Conservation (phyloP, 2,888 invertebrate species). For the Cosmopolites sordidus region DNA sequence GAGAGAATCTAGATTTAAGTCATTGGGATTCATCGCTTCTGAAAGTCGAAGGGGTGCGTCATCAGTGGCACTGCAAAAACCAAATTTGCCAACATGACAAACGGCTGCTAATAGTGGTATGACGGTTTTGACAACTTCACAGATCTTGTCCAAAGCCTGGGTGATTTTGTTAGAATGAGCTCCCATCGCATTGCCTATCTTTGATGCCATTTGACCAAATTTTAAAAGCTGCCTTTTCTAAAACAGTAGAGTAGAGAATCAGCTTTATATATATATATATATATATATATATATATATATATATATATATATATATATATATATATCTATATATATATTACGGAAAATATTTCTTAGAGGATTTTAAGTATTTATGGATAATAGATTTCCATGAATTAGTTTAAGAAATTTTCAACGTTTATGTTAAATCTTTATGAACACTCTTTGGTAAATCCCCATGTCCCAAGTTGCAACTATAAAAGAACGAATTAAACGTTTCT, state of each 20-base stretch:
- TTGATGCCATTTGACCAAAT: conserved; percentile 42
- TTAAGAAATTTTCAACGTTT: too few species aligned
- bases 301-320: too few species aligned
- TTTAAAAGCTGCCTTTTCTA: conserved; percentile 40
- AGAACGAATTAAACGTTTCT: too few species aligned
- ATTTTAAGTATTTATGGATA: too few species aligned
- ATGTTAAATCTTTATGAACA: too few species aligned
- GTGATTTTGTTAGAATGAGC: conserved; percentile 41
- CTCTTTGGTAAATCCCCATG: too few species aligned
- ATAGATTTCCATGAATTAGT: too few species aligned
- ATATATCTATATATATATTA: too few species aligned
- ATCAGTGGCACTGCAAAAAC: conserved; percentile 43
- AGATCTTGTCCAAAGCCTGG: conserved; percentile 43
- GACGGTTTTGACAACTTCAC: conserved; percentile 45
- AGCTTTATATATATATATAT: too few species aligned
- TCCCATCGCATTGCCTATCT: conserved; percentile 43
- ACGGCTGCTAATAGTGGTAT: conserved; percentile 45
- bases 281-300: too few species aligned
- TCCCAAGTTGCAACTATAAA: too few species aligned
- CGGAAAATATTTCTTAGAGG: too few species aligned
- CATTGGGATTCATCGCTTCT: conserved; percentile 35
- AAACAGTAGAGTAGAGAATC: neutral
- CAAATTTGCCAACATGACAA: conserved; percentile 46
- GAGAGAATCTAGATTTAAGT: conserved; percentile 32
- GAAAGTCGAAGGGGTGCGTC: conserved; percentile 38